Evolutionary conservation across 2,888 invertebrate genomes (phyloP), one percentile per base, ranked within the genome.

Genomic region (Drosophila monieri): DNA sequence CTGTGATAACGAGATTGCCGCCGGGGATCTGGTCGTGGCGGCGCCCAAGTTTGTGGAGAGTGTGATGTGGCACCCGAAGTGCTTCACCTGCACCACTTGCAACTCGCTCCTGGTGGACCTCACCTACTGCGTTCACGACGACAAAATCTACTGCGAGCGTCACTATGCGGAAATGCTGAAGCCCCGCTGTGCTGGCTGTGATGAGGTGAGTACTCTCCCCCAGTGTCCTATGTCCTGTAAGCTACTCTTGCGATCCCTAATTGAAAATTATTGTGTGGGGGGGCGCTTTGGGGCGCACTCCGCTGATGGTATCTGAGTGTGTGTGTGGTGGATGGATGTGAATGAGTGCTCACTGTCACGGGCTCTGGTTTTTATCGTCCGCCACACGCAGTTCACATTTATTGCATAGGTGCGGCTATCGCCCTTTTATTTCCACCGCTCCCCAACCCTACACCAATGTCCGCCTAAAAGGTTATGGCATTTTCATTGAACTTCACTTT

Each of bases 141-240:
- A 96, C 78, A 94, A 95, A 74, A 93, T 97, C 75, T 98, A 95
- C 93, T 98, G 98, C 92, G 98, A 97, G 89, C 94, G 98, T 74
- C 99, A 99, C 92, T 99, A 98, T 92, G 98, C 98, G 53, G 99
- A 99, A 92, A 94, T 96, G 89, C 93, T 99, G 90, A 98, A 98
- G 92, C 98, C 99, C 14, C 93, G 99, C 86, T 99, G 99, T 92
- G 95, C 97, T 73, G 96, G 98, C 80, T 99, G 99, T 93, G 99
- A 99, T 93, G 99, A 99, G 97, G 99, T 99, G 91, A 94, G 96
- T 85, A 9, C 56, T 35, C 8, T 43, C 52, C 55, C 1, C 55
- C 1, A 14, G 8, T 39, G 8, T 14, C 4, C 10, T 10, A 0
- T 18, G 6, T 14, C 12, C 43, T 5, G 2, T 21, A 10, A 14